Conservation (phyloP, 2,888 invertebrate genomes). For the Caprella mutica region DNA sequence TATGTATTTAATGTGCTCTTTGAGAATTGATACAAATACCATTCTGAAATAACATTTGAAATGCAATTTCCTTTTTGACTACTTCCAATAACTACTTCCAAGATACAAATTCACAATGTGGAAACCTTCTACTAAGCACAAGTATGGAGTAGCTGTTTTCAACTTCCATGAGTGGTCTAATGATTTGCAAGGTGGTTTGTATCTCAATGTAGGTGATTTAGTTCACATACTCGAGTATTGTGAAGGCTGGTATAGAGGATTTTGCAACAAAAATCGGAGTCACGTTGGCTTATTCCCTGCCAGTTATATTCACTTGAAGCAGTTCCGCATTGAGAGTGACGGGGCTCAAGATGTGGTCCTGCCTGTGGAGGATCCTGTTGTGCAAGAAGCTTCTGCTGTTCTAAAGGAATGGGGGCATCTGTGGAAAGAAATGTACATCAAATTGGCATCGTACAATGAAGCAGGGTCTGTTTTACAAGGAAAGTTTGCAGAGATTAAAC, state of each 20-base stretch:
- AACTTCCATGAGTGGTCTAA: conserved; percentile 25
- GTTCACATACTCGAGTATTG: conserved; percentile 86
- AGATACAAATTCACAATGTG: neutral
- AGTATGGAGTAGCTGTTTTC: conserved; percentile 20
- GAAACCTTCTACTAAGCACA: neutral
- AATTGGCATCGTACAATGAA: neutral
- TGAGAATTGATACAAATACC: too few relatives aligned
- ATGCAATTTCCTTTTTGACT: too few relatives aligned
- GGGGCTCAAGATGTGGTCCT: conserved; percentile 58
- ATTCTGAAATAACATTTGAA: too few relatives aligned
- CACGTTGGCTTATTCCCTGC: conserved; percentile 66
- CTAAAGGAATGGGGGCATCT: conserved; percentile 85
- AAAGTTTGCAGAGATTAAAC: conserved; percentile 53
- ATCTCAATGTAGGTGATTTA: conserved; percentile 81
- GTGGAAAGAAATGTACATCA: conserved; percentile 84
- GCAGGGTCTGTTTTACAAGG: neutral
- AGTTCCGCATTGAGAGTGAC: conserved; percentile 69
- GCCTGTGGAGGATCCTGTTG: conserved; percentile 76
- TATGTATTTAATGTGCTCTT: too few relatives aligned
- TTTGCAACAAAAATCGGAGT: conserved; percentile 59
- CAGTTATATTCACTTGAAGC: conserved; percentile 63
- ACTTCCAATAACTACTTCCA: neutral
- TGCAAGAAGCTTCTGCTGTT: conserved; percentile 78
- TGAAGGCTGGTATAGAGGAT: conserved; percentile 77
- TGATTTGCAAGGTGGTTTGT: conserved; percentile 58